A percentile compares a stretch with the other conserved stretches of the same genome.
Evolutionary conservation across 2,888 invertebrate genomes (phyloP).

Genomic region (Limnephilus auricula): DNA sequence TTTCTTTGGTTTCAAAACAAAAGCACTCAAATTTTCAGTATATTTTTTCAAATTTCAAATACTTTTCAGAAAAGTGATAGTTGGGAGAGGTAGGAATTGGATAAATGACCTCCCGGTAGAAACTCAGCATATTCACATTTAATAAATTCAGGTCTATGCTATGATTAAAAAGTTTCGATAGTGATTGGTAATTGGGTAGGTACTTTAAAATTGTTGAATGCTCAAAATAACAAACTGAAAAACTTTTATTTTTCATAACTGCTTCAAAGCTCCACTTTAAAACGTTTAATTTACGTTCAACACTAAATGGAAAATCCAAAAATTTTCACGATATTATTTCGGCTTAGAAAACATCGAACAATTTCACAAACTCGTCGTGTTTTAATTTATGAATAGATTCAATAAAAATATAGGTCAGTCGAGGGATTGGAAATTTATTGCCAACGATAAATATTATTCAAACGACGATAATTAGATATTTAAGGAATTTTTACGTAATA

Average conservation of each 20-base stretch:
- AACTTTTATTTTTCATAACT: not conserved
- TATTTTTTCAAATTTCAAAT: too few species aligned
- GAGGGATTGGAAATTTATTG: not conserved
- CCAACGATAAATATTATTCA: not conserved
- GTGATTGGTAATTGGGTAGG: not conserved
- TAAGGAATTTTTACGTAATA: not conserved
- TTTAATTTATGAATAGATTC: not conserved
- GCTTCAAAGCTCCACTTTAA: not conserved
- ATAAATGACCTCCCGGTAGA: too few species aligned
- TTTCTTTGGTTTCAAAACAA: too few species aligned
- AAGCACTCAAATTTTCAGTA: too few species aligned
- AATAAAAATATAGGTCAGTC: not conserved
- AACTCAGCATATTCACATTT: too few species aligned
- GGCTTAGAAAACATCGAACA: not conserved
- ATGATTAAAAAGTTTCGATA: not conserved
- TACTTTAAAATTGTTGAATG: not conserved
- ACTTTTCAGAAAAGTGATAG: too few species aligned
- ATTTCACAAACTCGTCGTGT: not conserved
- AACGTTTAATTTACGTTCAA: not conserved
- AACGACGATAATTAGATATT: not conserved
- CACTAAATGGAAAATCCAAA: not conserved
- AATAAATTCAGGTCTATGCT: not conserved
- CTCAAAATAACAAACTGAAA: too few species aligned
- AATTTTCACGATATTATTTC: not conserved
- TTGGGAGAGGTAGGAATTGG: too few species aligned